phyloP scores from a whole-genome alignment of 2,113 vertebrate species.

The Mionectes macconnelli region DNA sequence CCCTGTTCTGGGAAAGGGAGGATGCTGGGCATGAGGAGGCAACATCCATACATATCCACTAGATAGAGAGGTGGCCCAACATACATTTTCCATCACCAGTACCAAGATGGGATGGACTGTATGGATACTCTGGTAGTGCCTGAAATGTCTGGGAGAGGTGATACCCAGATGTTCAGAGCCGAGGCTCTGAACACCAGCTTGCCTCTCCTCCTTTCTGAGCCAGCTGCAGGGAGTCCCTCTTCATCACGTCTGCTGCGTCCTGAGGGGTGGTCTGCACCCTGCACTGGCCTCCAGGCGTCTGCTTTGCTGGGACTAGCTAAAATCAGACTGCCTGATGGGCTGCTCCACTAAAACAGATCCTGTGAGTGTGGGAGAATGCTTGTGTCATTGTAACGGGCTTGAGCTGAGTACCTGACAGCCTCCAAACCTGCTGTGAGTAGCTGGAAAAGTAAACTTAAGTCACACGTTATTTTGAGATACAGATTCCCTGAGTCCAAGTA shows the following conservation, averaged over 20 bases:
- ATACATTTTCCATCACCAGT: neutral
- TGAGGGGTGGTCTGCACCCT: neutral
- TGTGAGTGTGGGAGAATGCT: neutral
- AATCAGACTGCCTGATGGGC: neutral
- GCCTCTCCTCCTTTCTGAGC: neutral
- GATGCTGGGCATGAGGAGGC: neutral
- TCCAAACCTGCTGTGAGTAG: neutral
- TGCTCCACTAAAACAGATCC: neutral
- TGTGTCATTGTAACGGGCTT: neutral
- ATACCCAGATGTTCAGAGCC: neutral
- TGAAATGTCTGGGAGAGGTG: neutral
- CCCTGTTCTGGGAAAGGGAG: neutral
- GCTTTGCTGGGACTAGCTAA: neutral
- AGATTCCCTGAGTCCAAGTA: neutral
- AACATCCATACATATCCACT: neutral
- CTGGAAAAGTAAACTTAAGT: neutral
- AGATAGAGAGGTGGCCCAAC: neutral
- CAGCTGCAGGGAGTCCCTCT: neutral
- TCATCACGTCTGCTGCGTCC: neutral
- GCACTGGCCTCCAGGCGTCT: neutral
- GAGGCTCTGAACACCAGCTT: neutral
- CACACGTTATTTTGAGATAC: neutral
- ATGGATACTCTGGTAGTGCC: fast-evolving
- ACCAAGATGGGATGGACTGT: neutral
- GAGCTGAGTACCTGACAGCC: neutral